A percentile compares a stretch with the other conserved stretches of the same genome.
phyloP scores from a whole-genome alignment of 2,888 invertebrate genomes.

The Sipunculus nudus region DNA sequence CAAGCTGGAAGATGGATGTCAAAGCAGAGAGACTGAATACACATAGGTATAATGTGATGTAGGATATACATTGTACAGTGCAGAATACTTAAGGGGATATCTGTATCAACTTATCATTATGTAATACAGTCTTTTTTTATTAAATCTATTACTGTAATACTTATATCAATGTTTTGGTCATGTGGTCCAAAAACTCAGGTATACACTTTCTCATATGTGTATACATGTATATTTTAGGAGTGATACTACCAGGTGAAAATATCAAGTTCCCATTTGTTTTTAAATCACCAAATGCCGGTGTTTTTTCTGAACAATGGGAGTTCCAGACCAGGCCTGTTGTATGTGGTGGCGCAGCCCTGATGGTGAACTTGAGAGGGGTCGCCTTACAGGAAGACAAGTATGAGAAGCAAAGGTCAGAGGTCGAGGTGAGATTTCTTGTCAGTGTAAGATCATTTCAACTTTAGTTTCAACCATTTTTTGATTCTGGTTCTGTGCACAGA shows the following conservation, averaged over 20 bases:
- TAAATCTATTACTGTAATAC: no score
- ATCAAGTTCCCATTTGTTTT: constrained; percentile 65
- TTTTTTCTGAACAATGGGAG: constrained; percentile 65
- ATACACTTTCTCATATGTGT: no score
- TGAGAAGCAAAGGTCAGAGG: constrained; percentile 51
- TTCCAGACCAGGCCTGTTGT: constrained; percentile 63
- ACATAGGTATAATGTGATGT: no score
- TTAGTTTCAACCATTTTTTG: not conserved
- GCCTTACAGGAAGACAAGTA: constrained; percentile 62
- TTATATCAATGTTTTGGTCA: no score
- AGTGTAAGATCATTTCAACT: no score
- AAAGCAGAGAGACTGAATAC: no score
- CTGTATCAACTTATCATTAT: no score
- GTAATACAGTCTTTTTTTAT: no score
- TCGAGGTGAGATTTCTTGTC: constrained; percentile 63
- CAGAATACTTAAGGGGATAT: no score
- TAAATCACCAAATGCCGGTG: constrained; percentile 64
- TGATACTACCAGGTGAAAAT: constrained; percentile 64
- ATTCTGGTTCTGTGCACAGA: not conserved
- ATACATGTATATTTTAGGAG: constrained; percentile 52
- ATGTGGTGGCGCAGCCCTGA: constrained; percentile 61
- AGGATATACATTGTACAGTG: no score
- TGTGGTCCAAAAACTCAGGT: no score
- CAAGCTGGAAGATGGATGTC: no score
- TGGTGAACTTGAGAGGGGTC: constrained; percentile 63